Percentiles rank a stretch among this genome's conserved stretches.
Conservation (phyloP, 2,797 vertebrate genomes). For the Anguilla obscura region DNA sequence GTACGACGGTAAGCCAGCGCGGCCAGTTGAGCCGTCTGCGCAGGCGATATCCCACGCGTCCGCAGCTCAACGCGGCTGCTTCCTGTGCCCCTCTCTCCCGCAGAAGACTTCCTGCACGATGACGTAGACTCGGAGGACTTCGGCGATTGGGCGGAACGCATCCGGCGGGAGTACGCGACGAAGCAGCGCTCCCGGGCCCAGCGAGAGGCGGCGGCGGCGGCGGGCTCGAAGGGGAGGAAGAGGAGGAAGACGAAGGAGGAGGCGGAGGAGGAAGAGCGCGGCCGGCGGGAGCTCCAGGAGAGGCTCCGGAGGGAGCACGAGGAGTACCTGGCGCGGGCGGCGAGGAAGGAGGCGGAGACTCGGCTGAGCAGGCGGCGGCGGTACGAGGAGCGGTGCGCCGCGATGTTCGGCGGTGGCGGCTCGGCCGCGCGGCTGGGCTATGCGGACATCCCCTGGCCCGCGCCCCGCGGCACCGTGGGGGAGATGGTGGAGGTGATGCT, state of each 20-base stretch:
- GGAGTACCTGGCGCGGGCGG: constrained; percentile 74
- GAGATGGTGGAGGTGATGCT: constrained; percentile 83
- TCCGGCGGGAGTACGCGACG: constrained; percentile 73
- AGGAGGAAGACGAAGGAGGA: constrained; percentile 43
- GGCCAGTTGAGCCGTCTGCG: background rate
- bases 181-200: constrained; percentile 68
- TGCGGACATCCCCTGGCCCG: constrained; percentile 83
- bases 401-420: constrained; percentile 52
- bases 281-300: constrained; percentile 53
- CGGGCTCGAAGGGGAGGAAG: constrained; percentile 44
- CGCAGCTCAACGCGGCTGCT: background rate
- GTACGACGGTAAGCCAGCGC: constrained; percentile 71
- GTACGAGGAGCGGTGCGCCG: constrained; percentile 69
- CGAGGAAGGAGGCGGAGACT: constrained; percentile 74
- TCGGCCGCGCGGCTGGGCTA: constrained; percentile 69
- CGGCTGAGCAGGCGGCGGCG: constrained; percentile 62
- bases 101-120: constrained; percentile 69
- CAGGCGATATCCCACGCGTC: background rate
- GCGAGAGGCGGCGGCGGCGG: constrained; percentile 44
- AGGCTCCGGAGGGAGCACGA: constrained; percentile 70
- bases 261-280: constrained; percentile 52
- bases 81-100: background rate
- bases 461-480: constrained; percentile 69
- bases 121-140: constrained; percentile 73
- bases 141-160: constrained; percentile 75